Evolutionary conservation across 2,113 vertebrate genomes (phyloP).

Genomic region (Fregata magnificens): DNA sequence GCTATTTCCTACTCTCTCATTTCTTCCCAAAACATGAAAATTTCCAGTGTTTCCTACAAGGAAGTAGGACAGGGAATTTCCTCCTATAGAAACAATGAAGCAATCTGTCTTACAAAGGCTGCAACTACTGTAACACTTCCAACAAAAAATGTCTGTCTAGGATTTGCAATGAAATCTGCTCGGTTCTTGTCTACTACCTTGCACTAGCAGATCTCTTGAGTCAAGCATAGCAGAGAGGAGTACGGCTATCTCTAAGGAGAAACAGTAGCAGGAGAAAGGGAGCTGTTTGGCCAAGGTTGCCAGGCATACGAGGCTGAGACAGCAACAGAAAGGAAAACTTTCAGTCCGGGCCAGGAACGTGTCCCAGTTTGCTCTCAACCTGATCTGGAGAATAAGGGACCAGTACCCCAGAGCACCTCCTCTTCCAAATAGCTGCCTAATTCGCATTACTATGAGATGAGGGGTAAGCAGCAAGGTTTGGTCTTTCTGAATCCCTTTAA

Average conservation of each 20-base stretch:
- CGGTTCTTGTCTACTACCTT: background rate
- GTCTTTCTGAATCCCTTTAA: background rate
- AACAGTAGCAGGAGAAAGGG: background rate
- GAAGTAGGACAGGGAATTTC: background rate
- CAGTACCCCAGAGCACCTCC: background rate
- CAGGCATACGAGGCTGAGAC: accelerated
- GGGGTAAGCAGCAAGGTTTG: background rate
- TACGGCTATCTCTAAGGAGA: background rate
- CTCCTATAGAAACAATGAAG: background rate
- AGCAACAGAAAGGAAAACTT: background rate
- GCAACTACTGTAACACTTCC: background rate
- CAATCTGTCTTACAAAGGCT: background rate
- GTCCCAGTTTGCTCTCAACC: background rate
- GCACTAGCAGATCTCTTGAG: background rate
- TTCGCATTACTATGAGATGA: background rate
- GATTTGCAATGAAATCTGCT: background rate
- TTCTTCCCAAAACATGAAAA: background rate
- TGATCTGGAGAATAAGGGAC: background rate
- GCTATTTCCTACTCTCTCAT: background rate
- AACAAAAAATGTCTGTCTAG: background rate
- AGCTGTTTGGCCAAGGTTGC: background rate
- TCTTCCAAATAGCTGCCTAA: background rate
- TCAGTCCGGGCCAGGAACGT: background rate
- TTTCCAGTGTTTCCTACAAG: background rate
- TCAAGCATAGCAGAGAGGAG: background rate